phyloP scores from a whole-genome alignment of 2,797 vertebrate genomes.

The Phataginus tricuspis region DNA sequence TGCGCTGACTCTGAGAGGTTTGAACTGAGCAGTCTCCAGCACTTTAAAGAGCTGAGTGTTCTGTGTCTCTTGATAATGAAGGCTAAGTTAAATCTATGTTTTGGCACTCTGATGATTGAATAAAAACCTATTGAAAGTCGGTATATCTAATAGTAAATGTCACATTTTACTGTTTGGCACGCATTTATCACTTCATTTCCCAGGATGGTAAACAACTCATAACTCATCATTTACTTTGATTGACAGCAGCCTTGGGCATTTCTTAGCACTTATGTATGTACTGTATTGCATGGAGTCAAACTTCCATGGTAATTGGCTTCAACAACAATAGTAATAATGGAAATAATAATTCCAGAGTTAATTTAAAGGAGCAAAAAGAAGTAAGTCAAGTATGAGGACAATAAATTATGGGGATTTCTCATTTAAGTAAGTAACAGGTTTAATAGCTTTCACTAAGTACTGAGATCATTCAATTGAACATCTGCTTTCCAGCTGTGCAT shows the following conservation, averaged over 20 bases:
- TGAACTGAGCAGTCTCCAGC: slow-evolving; percentile 28
- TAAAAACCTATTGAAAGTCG: slow-evolving; percentile 76
- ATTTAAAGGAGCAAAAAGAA: slow-evolving; percentile 77
- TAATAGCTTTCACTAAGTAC: slow-evolving; percentile 86
- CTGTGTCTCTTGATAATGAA: slow-evolving; percentile 70
- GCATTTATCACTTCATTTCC: slow-evolving; percentile 87
- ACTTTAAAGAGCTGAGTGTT: slow-evolving; percentile 73
- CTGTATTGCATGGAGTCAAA: slow-evolving; percentile 73
- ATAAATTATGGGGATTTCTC: slow-evolving; percentile 87
- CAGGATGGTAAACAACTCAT: slow-evolving; percentile 86
- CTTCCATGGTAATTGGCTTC: slow-evolving; percentile 82
- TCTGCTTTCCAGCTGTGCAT: slow-evolving; percentile 89
- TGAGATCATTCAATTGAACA: slow-evolving; percentile 86
- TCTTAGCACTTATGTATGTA: slow-evolving; percentile 77
- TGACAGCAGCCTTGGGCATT: slow-evolving; percentile 87
- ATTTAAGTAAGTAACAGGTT: slow-evolving; percentile 85
- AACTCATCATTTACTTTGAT: slow-evolving; percentile 86
- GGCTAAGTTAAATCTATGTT: slow-evolving; percentile 65
- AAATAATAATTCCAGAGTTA: slow-evolving; percentile 74
- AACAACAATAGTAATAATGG: slow-evolving; percentile 73
- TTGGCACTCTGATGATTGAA: slow-evolving; percentile 72
- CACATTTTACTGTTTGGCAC: slow-evolving; percentile 83
- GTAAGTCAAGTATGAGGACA: slow-evolving; percentile 81
- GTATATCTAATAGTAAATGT: slow-evolving; percentile 78
- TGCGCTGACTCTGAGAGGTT: slow-evolving; percentile 52